Evolutionary conservation across 2,113 vertebrate species (phyloP).

Genomic region (Semicossyphus pulcher): DNA sequence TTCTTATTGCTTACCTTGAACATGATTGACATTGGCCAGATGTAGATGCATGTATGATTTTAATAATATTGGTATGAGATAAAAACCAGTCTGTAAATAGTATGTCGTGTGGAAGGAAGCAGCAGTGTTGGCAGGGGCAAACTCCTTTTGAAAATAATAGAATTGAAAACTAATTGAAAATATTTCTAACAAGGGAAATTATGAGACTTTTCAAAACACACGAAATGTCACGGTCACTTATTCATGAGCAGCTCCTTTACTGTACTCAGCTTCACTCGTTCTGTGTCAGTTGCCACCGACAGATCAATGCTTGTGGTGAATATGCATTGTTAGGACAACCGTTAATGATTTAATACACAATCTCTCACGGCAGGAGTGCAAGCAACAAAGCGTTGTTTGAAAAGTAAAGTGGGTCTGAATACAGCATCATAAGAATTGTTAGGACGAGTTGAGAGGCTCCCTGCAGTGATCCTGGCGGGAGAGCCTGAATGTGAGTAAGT

Average conservation of each 20-base stretch:
- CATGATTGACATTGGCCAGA: too few species aligned
- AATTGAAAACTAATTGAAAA: too few species aligned
- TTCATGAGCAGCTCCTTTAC: slow-evolving; percentile 38
- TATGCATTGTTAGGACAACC: slow-evolving; percentile 51
- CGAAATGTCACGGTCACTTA: slow-evolving; percentile 38
- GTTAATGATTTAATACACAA: slow-evolving; percentile 57
- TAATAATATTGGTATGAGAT: background rate
- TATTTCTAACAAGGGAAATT: background rate
- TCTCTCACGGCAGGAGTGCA: slow-evolving; percentile 26
- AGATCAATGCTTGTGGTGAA: slow-evolving; percentile 25
- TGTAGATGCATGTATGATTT: too few species aligned
- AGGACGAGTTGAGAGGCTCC: slow-evolving; percentile 28
- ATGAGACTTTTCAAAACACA: slow-evolving; percentile 23
- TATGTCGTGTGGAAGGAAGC: background rate
- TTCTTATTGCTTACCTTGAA: too few species aligned
- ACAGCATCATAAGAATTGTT: slow-evolving; percentile 33
- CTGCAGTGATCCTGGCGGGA: slow-evolving; percentile 40
- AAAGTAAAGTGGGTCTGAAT: slow-evolving; percentile 43
- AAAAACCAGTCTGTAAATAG: background rate
- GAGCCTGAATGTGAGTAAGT: slow-evolving; percentile 24
- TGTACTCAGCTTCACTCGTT: background rate
- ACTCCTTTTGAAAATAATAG: slow-evolving; percentile 10
- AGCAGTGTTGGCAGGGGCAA: slow-evolving; percentile 3
- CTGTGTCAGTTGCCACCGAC: slow-evolving; percentile 16
- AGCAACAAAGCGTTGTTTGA: slow-evolving; percentile 20